Conservation (phyloP, 2,797 vertebrate genomes). For the Benthosema pterotum region DNA sequence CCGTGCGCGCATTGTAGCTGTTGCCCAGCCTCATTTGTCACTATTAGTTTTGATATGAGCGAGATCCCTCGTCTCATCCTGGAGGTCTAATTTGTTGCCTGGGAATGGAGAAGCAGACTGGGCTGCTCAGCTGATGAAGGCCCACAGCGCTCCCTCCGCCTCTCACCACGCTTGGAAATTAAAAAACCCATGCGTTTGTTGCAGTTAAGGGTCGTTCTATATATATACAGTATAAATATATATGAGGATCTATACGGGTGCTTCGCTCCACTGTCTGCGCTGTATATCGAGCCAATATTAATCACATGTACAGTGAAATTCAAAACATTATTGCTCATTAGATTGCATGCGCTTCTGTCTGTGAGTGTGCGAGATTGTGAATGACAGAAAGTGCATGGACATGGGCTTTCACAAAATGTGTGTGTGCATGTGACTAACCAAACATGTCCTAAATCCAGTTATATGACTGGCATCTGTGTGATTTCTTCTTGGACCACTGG, state of each 20-base stretch:
- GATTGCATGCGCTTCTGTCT: too few species aligned
- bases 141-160: slow-evolving; percentile 47
- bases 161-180: slow-evolving; percentile 57
- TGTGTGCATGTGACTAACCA: slow-evolving; percentile 4
- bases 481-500: slow-evolving; percentile 62
- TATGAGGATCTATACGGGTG: slow-evolving; percentile 38
- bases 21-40: slow-evolving; percentile 69
- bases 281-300: slow-evolving; percentile 47
- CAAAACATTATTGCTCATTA: too few species aligned
- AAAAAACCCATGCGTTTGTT: slow-evolving; percentile 51
- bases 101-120: slow-evolving; percentile 57
- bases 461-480: slow-evolving; percentile 45
- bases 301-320: slow-evolving; percentile 15
- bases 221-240: too few species aligned
- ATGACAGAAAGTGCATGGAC: not conserved
- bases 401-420: not conserved
- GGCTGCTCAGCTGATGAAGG: slow-evolving; percentile 58
- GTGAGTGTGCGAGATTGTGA: too few species aligned
- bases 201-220: slow-evolving; percentile 40
- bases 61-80: slow-evolving; percentile 71
- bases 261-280: slow-evolving; percentile 21
- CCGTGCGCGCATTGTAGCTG: slow-evolving; percentile 51
- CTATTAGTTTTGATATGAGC: slow-evolving; percentile 72
- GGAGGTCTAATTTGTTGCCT: slow-evolving; percentile 75
- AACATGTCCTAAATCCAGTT: slow-evolving; percentile 26